Conservation (phyloP, 37 sponge, comb jelly and placozoan species). For the Oopsacas minuta region DNA sequence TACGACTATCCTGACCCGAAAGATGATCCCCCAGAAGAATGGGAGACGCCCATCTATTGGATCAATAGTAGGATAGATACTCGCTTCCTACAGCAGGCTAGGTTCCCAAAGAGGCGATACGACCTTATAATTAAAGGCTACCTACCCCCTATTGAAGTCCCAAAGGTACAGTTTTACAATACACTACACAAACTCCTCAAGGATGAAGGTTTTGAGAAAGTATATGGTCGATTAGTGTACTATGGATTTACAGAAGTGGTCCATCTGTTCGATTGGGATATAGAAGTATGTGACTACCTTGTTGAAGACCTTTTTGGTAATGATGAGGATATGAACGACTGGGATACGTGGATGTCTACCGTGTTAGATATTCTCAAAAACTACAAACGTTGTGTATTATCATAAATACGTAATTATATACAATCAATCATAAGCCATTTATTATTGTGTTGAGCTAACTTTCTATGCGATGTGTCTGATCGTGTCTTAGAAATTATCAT, state of each 20-base stretch:
- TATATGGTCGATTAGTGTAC: background rate
- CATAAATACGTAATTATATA: no score
- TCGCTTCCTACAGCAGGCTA: background rate
- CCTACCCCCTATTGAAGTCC: background rate
- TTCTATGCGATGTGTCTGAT: no score
- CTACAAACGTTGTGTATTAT: background rate
- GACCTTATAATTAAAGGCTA: background rate
- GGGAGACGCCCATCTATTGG: background rate
- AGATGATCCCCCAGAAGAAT: background rate
- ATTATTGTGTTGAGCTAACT: no score
- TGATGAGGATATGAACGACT: background rate
- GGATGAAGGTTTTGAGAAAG: background rate
- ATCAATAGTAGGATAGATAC: background rate
- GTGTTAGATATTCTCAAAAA: background rate
- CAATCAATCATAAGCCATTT: no score
- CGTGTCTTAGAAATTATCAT: no score
- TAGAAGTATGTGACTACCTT: background rate
- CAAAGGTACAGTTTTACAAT: background rate
- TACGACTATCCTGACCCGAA: background rate
- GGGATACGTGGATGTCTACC: background rate
- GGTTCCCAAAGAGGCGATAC: background rate
- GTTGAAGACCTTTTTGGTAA: background rate
- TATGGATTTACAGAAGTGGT: background rate
- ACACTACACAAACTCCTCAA: background rate
- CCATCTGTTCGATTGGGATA: constrained; percentile 4